Conservation (phyloP, 2,797 vertebrate species). For the Enteromius radiatus region DNA sequence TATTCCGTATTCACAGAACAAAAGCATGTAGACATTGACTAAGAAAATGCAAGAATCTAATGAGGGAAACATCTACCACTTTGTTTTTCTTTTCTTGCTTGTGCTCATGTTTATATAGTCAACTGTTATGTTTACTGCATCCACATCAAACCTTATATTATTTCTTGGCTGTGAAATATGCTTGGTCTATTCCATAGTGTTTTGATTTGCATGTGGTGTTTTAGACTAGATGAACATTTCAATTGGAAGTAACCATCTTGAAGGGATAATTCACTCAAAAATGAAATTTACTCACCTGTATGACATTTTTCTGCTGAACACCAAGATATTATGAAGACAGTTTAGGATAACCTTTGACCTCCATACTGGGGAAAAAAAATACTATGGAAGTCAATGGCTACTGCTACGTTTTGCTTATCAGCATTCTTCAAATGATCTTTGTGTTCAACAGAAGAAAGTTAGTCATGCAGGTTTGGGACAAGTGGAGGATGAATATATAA, state of each 20-base stretch:
- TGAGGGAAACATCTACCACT: slow-evolving; percentile 18
- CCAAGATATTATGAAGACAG: background rate
- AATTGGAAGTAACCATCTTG: slow-evolving; percentile 6
- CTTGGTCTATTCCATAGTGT: background rate
- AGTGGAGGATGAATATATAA: background rate
- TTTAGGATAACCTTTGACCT: background rate
- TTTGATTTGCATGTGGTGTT: slow-evolving; percentile 20
- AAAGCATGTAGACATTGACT: slow-evolving; percentile 42
- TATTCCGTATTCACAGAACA: slow-evolving; percentile 57
- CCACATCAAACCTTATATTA: background rate
- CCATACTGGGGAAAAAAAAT: background rate
- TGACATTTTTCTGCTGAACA: background rate
- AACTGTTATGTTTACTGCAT: background rate
- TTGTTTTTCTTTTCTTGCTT: slow-evolving; percentile 10
- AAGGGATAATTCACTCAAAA: background rate
- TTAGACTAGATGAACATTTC: background rate
- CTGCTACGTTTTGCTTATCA: background rate
- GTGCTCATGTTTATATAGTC: slow-evolving; percentile 3
- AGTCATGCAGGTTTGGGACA: background rate
- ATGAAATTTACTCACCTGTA: background rate
- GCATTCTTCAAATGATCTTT: background rate
- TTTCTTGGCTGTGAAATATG: background rate
- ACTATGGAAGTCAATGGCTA: background rate
- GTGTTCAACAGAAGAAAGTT: background rate
- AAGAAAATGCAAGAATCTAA: background rate